phyloP scores from a whole-genome alignment of 2,113 vertebrate species.

The Notechis scutatus region DNA sequence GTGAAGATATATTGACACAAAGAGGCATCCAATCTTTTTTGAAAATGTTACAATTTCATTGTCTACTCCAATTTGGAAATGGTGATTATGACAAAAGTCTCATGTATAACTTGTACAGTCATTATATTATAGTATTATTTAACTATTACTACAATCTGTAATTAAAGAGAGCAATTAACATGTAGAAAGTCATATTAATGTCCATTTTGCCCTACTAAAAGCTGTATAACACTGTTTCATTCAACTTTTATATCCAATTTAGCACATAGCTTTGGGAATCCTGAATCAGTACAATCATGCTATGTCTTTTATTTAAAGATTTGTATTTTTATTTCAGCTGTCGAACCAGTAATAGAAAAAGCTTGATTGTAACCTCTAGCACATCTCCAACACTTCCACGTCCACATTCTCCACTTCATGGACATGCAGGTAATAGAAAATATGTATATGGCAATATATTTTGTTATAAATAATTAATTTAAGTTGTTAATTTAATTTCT shows the following conservation, averaged over 20 bases:
- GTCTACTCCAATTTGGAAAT: not conserved
- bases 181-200: not conserved
- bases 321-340: constrained; percentile 76
- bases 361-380: constrained; percentile 94
- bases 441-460: not conserved
- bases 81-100: not conserved
- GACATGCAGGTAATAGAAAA: constrained; percentile 82
- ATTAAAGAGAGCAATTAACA: not conserved
- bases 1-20: not conserved
- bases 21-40: not conserved
- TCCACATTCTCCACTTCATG: constrained; percentile 93
- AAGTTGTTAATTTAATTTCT: not conserved
- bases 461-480: not conserved
- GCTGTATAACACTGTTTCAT: not conserved
- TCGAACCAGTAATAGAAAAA: constrained; percentile 96
- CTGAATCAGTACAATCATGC: not conserved
- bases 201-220: not conserved
- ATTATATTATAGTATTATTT: not conserved
- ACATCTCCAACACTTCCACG: constrained; percentile 95
- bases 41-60: not conserved
- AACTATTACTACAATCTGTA: not conserved
- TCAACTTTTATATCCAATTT: not conserved
- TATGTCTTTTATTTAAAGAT: not conserved
- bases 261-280: not conserved
- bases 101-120: not conserved